Evolutionary conservation across 2,113 vertebrate species (phyloP), one percentile per base, ranked within the genome.

Genomic region (Patagioenas fasciata): DNA sequence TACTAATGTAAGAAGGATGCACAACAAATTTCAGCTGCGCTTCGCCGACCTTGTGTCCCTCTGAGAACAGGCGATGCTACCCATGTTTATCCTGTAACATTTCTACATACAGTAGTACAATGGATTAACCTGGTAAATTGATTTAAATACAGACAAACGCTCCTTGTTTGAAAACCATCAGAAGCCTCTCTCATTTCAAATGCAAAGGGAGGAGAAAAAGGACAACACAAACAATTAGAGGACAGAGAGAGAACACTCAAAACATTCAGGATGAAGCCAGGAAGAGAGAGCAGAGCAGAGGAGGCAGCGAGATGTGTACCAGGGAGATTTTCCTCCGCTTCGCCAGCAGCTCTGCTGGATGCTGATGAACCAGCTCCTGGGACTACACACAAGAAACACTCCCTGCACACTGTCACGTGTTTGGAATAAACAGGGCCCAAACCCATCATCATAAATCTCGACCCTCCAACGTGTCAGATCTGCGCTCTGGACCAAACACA

Each of bases 401-500:
- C 29, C 56, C 60, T 67, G 54, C 6, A 5, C 4, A 11, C 12
- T 19, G 44, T 18, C 26, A 44, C 2, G 1, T 2, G 7, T 29
- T 34, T n/a, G 25, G 24, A 75, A 32, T 7, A 58, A 48, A 31
- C 8, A 31, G 24, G 26, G 42, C 5, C 28, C 47, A 64, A 82
- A 51, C 6, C 65, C 31, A 31, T 12, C 25, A 20, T 32, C 54
- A 28, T n/a, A 51, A 38, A 58, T 8, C 40, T 29, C 2, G 9
- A 18, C 14, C 28, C 58, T 53, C 56, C n/a, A 56, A 7, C 28
- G 6, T 1, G 2, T 15, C 47, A 32, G 5, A 17, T 24, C 38
- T 8, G 12, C 47, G 51, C 44, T 42, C 23, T 10, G 4, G 36
- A 44, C 24, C 34, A 34, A 47, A 31, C 1, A 0, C 19, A 12